These are phyloP conservation scores for Odontomyia ornata DNA, from an alignment of 2,888 invertebrate genomes.

Conservation along the genomic window DNA sequence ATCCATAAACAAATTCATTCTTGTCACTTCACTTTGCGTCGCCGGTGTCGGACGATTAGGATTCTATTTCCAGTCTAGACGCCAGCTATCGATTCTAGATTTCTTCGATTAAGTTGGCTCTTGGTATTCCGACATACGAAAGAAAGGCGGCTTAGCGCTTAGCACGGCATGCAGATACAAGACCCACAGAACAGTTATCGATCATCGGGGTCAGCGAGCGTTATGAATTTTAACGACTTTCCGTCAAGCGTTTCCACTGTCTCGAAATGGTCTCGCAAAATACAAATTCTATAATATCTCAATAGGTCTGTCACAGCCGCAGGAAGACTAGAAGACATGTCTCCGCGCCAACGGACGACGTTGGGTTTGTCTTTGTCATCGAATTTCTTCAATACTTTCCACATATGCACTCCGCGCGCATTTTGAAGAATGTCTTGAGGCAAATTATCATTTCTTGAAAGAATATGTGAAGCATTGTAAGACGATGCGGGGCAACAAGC, in stretches of 20 bases:
- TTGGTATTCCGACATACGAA: no score
- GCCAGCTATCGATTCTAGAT: constrained; percentile 14
- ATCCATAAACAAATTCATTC: not conserved
- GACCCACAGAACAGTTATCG: constrained; percentile 25
- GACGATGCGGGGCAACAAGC: not conserved
- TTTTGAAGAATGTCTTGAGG: not conserved
- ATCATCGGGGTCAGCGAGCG: constrained; percentile 19
- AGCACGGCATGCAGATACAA: no score
- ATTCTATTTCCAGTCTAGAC: constrained; percentile 33
- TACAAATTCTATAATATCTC: no score
- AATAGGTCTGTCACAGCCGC: no score
- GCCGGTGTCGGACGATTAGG: constrained; percentile 18
- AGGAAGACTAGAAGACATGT: no score
- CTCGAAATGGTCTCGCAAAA: no score
- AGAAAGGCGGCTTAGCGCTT: no score
- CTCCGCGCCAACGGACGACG: no score
- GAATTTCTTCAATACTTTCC: no score
- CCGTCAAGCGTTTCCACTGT: not conserved
- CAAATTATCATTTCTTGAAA: constrained; percentile 10
- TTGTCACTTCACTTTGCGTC: not conserved
- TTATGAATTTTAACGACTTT: constrained; percentile 31
- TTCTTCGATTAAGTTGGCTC: not conserved
- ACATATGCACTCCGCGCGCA: not conserved
- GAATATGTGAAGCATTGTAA: not conserved
- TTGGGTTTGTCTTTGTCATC: no score